A percentile compares a stretch with the other conserved stretches of the same genome.
phyloP scores from a whole-genome alignment of 2,888 invertebrate genomes.

The Drosophila flavopinicola region DNA sequence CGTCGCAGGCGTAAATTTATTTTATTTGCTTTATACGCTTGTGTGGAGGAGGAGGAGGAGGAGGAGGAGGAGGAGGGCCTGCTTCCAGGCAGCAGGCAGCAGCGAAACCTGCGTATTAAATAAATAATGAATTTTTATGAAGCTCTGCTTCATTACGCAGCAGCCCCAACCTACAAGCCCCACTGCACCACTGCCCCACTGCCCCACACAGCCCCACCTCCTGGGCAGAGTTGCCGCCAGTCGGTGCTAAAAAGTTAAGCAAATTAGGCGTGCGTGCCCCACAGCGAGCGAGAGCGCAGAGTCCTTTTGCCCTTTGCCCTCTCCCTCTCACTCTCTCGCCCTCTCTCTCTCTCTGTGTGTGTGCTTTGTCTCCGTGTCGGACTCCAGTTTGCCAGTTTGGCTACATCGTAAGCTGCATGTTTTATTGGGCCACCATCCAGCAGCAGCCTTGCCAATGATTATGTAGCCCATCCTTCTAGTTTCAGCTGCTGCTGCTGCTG shows the following conservation, averaged over 20 bases:
- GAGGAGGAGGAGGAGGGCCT: not conserved
- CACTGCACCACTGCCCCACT: not conserved
- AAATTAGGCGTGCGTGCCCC: slow-evolving; percentile 76
- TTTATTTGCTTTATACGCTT: slow-evolving; percentile 64
- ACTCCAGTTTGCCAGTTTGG: slow-evolving; percentile 26
- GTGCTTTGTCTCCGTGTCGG: slow-evolving; percentile 13
- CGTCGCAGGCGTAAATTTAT: slow-evolving; percentile 74
- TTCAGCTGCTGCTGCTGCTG: slow-evolving; percentile 8
- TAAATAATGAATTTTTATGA: slow-evolving; percentile 79
- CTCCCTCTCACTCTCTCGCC: too few species aligned
- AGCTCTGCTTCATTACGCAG: slow-evolving; percentile 74
- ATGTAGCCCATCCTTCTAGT: slow-evolving; percentile 50
- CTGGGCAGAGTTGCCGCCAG: slow-evolving; percentile 29
- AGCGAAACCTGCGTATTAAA: slow-evolving; percentile 71
- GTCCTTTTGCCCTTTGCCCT: slow-evolving; percentile 42
- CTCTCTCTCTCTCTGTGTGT: not conserved
- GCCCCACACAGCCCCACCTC: not conserved
- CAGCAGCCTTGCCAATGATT: slow-evolving; percentile 62
- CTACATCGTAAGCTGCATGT: slow-evolving; percentile 71
- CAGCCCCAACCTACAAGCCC: not conserved
- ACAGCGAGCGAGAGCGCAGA: slow-evolving; percentile 44
- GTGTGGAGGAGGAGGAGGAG: not conserved
- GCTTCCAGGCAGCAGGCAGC: slow-evolving; percentile 7
- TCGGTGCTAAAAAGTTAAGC: slow-evolving; percentile 77
- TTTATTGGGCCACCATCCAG: slow-evolving; percentile 65